Base-by-base conservation (phyloP, 2,888 invertebrate species). In the Morpho achilles region DNA sequence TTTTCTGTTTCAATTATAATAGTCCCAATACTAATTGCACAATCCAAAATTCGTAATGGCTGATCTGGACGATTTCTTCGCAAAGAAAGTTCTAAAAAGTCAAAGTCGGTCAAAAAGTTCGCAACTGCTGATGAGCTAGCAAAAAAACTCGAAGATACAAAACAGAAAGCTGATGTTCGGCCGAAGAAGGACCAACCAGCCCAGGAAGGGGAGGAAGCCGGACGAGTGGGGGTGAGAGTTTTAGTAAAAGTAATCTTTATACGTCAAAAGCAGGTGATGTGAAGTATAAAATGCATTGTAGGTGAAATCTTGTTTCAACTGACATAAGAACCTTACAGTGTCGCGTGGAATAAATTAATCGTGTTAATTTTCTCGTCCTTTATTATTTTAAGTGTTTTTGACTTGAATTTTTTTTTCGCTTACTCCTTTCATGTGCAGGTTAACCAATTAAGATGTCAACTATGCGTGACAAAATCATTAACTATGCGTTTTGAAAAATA, bases 31-130 rank as follows among this genome's bases (percentile, higher is more conserved):
- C 5, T 9, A 43, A 43, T 7, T 5, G 32, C 74, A 79, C 75
- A 73, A 69, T 61, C 79, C 75, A 80, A 84, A 16, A 82, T 82
- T 80, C 66, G 74, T 76, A 73, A 98, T 98, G 98, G 96, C 97
- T 70, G 97, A 98, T 92, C 92, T 98, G 76, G 98, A 98, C 87
- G 97, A 98, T 92, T 98, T 98, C 90, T 98, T 98, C 88, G 98
- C 98, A 61, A 98, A 98, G 91, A 98, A 98, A 87, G 98, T 98
- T 88, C 96, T 80, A 98, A 97, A 92, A 98, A 97, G 93, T 93
- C 94, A 59, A 97, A 97, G 87, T 93, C 93, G 66, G 92, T 93
- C 64, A 97, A 97, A 90, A 98, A 97, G 91, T 96, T 96, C 80
- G 92, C 96, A 60, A 96, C 97, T 53, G 93, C 96, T 64, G 97